phyloP scores from a whole-genome alignment of 2,113 vertebrate species.

The Tylochromis polylepis region DNA sequence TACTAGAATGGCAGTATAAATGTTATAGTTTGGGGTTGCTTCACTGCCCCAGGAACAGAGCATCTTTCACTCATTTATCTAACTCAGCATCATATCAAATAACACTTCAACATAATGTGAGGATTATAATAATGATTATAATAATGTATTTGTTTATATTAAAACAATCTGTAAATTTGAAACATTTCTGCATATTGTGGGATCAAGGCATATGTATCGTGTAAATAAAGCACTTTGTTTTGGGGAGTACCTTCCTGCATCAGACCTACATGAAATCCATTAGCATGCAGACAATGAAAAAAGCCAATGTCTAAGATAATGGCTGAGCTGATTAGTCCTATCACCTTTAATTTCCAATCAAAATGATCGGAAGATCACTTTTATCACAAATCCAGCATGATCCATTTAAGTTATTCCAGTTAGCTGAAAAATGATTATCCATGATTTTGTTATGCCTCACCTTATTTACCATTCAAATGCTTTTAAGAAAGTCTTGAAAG shows the following conservation, averaged over 20 bases:
- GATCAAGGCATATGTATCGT: accelerated
- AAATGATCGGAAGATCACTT: constrained; percentile 83
- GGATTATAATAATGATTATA: not conserved
- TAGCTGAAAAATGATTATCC: constrained; percentile 83
- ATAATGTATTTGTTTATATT: not conserved
- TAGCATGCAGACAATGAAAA: not conserved
- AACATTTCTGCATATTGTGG: not conserved
- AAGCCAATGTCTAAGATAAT: not conserved
- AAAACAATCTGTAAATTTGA: not conserved
- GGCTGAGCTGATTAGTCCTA: constrained; percentile 74
- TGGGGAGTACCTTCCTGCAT: not conserved
- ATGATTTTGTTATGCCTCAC: constrained; percentile 74
- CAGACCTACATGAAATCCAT: constrained; percentile 10
- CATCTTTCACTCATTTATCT: not conserved
- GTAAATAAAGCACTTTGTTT: not conserved
- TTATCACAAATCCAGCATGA: constrained; percentile 88
- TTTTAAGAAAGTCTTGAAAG: constrained; percentile 73
- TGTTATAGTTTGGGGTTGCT: not conserved
- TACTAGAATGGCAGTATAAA: not conserved
- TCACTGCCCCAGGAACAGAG: too few species aligned
- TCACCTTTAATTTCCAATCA: constrained; percentile 87
- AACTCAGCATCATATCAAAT: not conserved
- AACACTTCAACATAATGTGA: not conserved
- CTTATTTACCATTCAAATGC: constrained; percentile 68
- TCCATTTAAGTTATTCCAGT: constrained; percentile 87